These are phyloP conservation scores for Potorous gilbertii DNA, from an alignment of 2,797 vertebrate species.

Conservation along the genomic window DNA sequence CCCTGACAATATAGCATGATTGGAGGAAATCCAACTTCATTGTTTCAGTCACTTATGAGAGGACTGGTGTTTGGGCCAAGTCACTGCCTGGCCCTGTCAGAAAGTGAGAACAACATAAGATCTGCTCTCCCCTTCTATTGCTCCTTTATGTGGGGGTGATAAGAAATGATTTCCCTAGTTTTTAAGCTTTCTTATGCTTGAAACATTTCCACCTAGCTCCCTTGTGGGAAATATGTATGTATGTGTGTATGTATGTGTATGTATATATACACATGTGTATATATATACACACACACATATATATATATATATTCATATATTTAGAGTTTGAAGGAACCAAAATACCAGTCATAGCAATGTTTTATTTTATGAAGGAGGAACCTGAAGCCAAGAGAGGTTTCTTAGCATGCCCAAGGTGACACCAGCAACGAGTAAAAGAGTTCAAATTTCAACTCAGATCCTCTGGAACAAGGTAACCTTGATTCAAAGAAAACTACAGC, in stretches of 20 bases:
- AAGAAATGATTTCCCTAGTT: background rate
- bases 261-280: too few relatives aligned
- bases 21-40: slow-evolving; percentile 13
- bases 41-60: slow-evolving; percentile 45
- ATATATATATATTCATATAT: background rate
- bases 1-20: slow-evolving; percentile 33
- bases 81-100: background rate
- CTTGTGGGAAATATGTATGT: background rate
- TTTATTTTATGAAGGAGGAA: background rate
- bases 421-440: background rate
- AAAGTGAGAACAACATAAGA: background rate
- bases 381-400: background rate
- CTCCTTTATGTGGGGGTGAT: background rate
- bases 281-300: too few relatives aligned
- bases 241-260: background rate
- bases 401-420: background rate
- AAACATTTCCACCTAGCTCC: background rate
- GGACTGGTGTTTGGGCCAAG: background rate
- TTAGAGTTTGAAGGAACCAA: background rate
- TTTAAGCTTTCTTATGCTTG: background rate
- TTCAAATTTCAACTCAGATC: background rate
- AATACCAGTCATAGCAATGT: background rate
- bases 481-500: background rate
- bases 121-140: background rate
- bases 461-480: background rate